These are phyloP conservation scores for Colostygia pectinataria DNA, from an alignment of 2,888 invertebrate species.

Conservation along the genomic window DNA sequence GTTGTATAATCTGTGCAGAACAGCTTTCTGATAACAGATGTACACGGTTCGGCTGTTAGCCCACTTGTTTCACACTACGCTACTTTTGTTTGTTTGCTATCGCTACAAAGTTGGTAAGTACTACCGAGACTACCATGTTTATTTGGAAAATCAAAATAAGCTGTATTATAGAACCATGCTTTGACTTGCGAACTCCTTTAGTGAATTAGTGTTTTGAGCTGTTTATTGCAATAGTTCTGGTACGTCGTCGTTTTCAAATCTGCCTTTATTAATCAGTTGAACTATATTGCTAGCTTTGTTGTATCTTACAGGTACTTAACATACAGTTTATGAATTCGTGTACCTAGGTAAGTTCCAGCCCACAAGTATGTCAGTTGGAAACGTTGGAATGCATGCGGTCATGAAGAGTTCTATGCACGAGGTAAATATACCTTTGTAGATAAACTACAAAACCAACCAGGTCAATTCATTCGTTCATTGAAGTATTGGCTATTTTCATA, in stretches of 20 bases:
- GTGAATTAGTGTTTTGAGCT: too few species aligned
- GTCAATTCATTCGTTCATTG: conserved; percentile 35
- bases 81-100: conserved; percentile 14
- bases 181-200: too few species aligned
- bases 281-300: too few species aligned
- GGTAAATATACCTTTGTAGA: conserved; percentile 36
- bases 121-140: too few species aligned
- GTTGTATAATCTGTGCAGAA: conserved; percentile 12
- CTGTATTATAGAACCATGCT: too few species aligned
- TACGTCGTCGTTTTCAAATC: too few species aligned
- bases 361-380: conserved; percentile 17
- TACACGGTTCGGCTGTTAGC: conserved; percentile 31
- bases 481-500: neutral
- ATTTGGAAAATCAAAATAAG: too few species aligned
- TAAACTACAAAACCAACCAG: conserved; percentile 34
- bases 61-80: conserved; percentile 27
- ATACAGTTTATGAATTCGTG: too few species aligned
- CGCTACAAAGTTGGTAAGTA: neutral
- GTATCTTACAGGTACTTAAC: too few species aligned
- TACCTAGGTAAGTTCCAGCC: conserved; percentile 3
- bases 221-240: too few species aligned
- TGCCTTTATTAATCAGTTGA: too few species aligned
- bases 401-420: conserved; percentile 43
- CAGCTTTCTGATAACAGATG: conserved; percentile 30
- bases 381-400: conserved; percentile 35